phyloP scores from a whole-genome alignment of 2,113 vertebrate genomes.

The Apodemus speciosus region DNA sequence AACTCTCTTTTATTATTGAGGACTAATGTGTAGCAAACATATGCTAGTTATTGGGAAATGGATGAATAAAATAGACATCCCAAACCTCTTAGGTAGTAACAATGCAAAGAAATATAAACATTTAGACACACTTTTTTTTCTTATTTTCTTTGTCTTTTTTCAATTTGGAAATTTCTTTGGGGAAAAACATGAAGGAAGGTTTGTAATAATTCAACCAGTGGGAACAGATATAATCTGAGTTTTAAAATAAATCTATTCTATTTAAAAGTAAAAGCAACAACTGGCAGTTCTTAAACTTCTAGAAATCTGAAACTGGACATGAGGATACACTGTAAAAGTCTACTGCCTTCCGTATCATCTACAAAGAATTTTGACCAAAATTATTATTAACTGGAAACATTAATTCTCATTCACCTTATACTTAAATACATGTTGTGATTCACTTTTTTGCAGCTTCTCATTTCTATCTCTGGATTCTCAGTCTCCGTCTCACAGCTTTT shows the following conservation, averaged over 20 bases:
- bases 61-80: neutral
- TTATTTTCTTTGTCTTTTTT: neutral
- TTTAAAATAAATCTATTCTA: constrained; percentile 51
- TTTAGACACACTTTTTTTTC: neutral
- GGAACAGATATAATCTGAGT: constrained; percentile 22
- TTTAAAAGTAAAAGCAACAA: constrained; percentile 35
- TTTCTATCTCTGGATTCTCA: neutral
- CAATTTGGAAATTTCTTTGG: neutral
- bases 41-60: neutral
- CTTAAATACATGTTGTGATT: constrained; percentile 37
- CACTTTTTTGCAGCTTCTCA: neutral
- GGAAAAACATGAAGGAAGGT: neutral
- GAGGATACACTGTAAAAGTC: neutral
- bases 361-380: constrained; percentile 11
- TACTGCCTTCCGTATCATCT: neutral
- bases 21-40: neutral
- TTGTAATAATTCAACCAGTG: neutral
- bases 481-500: neutral
- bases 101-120: constrained; percentile 24
- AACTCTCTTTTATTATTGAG: constrained; percentile 38
- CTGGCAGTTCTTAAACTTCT: constrained; percentile 19
- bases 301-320: constrained; percentile 23
- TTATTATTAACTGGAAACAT: neutral
- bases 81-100: neutral
- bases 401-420: constrained; percentile 1